Conservation (phyloP, 2,888 invertebrate genomes). For the Frankliniella intonsa region DNA sequence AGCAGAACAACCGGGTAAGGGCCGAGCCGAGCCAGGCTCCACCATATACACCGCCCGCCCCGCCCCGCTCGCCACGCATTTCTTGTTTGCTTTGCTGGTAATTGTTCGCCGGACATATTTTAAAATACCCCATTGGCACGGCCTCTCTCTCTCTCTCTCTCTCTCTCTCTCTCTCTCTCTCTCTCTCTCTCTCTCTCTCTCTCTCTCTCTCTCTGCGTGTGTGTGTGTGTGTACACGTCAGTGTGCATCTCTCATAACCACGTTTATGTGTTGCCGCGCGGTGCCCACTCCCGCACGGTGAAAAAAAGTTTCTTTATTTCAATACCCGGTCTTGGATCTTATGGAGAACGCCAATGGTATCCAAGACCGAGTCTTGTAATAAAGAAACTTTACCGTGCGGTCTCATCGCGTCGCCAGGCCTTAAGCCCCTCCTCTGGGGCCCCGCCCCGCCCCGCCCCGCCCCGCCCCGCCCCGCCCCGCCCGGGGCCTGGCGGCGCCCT, state of each 20-base stretch:
- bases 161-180: conserved; percentile 8
- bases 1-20: too few species aligned
- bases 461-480: not conserved
- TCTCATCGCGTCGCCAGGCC: too few species aligned
- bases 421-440: not conserved
- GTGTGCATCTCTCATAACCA: not conserved
- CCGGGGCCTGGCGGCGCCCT: not conserved
- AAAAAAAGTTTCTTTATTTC: too few species aligned
- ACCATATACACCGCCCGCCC: too few species aligned
- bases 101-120: not conserved
- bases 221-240: too few species aligned
- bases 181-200: not conserved
- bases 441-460: not conserved
- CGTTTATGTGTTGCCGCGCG: not conserved
- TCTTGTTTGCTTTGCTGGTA: not conserved
- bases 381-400: too few species aligned
- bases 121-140: not conserved
- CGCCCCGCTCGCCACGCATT: not conserved
- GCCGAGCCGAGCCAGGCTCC: too few species aligned
- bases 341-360: too few species aligned
- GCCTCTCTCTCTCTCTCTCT: not conserved
- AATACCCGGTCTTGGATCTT: too few species aligned
- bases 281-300: not conserved
- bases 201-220: not conserved
- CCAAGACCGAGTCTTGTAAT: too few species aligned